Evolutionary conservation across 2,797 vertebrate genomes (phyloP).

Genomic region (Vireo griseus): DNA sequence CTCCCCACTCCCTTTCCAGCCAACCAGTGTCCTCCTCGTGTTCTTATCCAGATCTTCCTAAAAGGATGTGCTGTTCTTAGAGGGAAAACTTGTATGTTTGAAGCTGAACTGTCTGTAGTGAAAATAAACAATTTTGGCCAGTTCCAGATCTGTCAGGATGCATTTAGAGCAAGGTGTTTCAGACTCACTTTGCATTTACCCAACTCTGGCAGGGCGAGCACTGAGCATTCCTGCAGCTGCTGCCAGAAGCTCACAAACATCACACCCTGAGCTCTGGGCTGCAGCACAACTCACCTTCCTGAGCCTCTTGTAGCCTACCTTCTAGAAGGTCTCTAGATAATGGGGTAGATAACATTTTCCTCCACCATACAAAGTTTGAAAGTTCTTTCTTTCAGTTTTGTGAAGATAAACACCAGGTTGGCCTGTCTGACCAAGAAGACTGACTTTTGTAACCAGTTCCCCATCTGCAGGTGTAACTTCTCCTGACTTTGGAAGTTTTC

Average conservation of each 20-base stretch:
- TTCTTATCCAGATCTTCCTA: not conserved
- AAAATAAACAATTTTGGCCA: not conserved
- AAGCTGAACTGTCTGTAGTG: not conserved
- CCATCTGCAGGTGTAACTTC: not conserved
- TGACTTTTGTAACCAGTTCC: not conserved
- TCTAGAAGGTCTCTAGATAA: not conserved
- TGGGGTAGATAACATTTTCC: not conserved
- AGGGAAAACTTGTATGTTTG: not conserved
- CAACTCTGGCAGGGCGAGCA: not conserved
- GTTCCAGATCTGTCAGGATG: not conserved
- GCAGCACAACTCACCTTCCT: not conserved
- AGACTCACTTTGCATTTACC: not conserved
- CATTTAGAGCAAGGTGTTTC: not conserved
- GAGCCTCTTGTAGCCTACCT: not conserved
- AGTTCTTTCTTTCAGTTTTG: not conserved
- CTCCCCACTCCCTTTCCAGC: not conserved
- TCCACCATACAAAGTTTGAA: not conserved
- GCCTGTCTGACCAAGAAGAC: not conserved
- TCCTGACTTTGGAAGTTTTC: not conserved
- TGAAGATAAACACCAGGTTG: not conserved
- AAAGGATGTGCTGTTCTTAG: not conserved
- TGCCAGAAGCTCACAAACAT: not conserved
- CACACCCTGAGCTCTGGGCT: not conserved
- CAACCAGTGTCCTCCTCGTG: not conserved
- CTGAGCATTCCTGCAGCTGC: not conserved